Evolutionary conservation across 2,113 vertebrate species (phyloP).

Genomic region (Upupa epops): DNA sequence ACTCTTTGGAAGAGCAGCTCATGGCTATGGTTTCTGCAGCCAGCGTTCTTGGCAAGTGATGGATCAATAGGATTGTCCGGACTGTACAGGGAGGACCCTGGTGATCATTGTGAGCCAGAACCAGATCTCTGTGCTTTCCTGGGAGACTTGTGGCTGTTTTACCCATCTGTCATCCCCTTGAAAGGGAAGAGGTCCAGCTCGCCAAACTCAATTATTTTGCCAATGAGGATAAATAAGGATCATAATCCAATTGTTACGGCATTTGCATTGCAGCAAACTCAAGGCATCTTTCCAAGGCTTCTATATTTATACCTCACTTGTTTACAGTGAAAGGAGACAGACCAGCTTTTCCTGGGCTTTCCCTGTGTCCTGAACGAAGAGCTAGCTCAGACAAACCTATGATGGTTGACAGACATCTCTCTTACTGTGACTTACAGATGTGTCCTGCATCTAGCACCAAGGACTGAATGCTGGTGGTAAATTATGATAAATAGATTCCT

Average conservation of each 20-base stretch:
- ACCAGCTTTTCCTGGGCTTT: neutral
- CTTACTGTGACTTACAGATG: neutral
- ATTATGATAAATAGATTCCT: neutral
- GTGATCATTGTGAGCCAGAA: neutral
- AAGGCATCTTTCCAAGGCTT: constrained; percentile 21
- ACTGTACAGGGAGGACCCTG: neutral
- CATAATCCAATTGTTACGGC: constrained; percentile 48
- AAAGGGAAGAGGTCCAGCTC: constrained; percentile 17
- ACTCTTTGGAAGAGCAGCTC: neutral
- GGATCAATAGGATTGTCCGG: neutral
- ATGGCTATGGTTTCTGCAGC: neutral
- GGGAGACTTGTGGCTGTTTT: neutral
- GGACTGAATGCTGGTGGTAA: neutral
- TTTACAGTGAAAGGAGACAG: constrained; percentile 16
- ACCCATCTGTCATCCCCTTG: neutral
- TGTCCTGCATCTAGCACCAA: neutral
- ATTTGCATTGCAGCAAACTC: constrained; percentile 25
- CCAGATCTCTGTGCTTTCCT: neutral
- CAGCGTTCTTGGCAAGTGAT: neutral
- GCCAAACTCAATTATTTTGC: constrained; percentile 16
- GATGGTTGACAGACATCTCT: neutral
- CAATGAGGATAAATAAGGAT: constrained; percentile 39
- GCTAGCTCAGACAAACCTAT: neutral
- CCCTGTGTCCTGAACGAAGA: neutral
- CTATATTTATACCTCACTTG: neutral